Percentiles rank a stretch among this genome's conserved stretches.
phyloP scores from a whole-genome alignment of 1,140 invertebrate genomes.

The Rhynchophorus ferrugineus region DNA sequence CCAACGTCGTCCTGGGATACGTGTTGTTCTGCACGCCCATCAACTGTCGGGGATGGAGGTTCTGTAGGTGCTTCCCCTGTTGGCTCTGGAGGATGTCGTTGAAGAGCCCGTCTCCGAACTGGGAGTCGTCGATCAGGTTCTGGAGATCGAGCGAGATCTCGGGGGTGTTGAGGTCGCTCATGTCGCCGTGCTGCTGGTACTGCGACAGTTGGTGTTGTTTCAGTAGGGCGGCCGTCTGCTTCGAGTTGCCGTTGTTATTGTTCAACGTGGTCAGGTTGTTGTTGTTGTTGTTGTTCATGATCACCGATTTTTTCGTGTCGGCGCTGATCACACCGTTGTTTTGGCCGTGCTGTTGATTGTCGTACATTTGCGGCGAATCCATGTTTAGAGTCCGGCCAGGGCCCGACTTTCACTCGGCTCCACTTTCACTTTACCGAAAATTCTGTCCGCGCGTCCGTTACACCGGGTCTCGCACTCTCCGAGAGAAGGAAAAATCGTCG shows the following conservation, averaged over 20 bases:
- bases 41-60: slow-evolving; percentile 42
- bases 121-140: slow-evolving; percentile 78
- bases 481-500: neutral
- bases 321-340: slow-evolving; percentile 31
- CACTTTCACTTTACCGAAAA: slow-evolving; percentile 36
- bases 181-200: slow-evolving; percentile 64
- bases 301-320: slow-evolving; percentile 37
- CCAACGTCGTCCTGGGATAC: slow-evolving; percentile 60
- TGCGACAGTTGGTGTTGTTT: slow-evolving; percentile 49
- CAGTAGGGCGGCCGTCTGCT: slow-evolving; percentile 37
- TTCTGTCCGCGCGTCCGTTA: slow-evolving; percentile 16
- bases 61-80: slow-evolving; percentile 44
- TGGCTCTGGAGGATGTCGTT: slow-evolving; percentile 68
- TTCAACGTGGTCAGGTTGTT: slow-evolving; percentile 36
- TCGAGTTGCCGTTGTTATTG: slow-evolving; percentile 41
- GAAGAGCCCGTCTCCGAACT: slow-evolving; percentile 75
- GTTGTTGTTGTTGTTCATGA: slow-evolving; percentile 37
- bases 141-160: slow-evolving; percentile 84
- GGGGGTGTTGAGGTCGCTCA: slow-evolving; percentile 78
- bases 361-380: slow-evolving; percentile 68
- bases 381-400: slow-evolving; percentile 40
- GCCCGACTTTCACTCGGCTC: slow-evolving; percentile 32
- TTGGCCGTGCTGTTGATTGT: slow-evolving; percentile 45
- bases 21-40: slow-evolving; percentile 40
- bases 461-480: slow-evolving; percentile 27